These are phyloP conservation scores for Drosophila tropicalis DNA, from an alignment of 1,140 invertebrate species.

Conservation along the genomic window DNA sequence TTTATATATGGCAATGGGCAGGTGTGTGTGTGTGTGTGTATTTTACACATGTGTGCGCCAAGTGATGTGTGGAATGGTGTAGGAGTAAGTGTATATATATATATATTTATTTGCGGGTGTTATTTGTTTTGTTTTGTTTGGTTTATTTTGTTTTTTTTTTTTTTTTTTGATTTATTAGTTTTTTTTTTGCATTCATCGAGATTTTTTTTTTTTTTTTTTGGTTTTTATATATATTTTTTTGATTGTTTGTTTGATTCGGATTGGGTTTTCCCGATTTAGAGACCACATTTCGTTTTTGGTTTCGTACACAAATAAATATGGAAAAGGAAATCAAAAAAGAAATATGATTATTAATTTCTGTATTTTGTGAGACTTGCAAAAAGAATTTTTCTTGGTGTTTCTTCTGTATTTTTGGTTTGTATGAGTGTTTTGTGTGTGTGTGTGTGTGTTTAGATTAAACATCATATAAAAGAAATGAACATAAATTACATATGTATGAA, in stretches of 20 bases:
- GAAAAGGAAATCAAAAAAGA: conserved; percentile 83
- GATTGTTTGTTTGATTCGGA: conserved; percentile 73
- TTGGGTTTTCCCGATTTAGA: conserved; percentile 75
- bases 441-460: neutral
- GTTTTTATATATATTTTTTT: conserved; percentile 48
- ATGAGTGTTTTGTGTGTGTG: conserved; percentile 10
- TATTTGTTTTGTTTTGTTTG: conserved; percentile 50
- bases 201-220: conserved; percentile 9
- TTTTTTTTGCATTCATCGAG: conserved; percentile 75
- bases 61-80: conserved; percentile 28
- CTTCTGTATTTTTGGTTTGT: conserved; percentile 25
- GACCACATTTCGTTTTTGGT: conserved; percentile 83
- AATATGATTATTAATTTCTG: conserved; percentile 83
- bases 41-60: conserved; percentile 64
- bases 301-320: conserved; percentile 83
- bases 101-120: conserved; percentile 64
- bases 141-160: conserved; percentile 58
- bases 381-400: conserved; percentile 33
- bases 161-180: conserved; percentile 48
- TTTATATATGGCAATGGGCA: conserved; percentile 21
- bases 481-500: conserved; percentile 29
- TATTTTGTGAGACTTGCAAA: conserved; percentile 64
- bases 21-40: conserved; percentile 31
- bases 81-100: conserved; percentile 29
- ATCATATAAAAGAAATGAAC: conserved; percentile 2